These are phyloP conservation scores for Alosa sapidissima DNA, from an alignment of 2,797 vertebrate genomes.

Conservation along the genomic window DNA sequence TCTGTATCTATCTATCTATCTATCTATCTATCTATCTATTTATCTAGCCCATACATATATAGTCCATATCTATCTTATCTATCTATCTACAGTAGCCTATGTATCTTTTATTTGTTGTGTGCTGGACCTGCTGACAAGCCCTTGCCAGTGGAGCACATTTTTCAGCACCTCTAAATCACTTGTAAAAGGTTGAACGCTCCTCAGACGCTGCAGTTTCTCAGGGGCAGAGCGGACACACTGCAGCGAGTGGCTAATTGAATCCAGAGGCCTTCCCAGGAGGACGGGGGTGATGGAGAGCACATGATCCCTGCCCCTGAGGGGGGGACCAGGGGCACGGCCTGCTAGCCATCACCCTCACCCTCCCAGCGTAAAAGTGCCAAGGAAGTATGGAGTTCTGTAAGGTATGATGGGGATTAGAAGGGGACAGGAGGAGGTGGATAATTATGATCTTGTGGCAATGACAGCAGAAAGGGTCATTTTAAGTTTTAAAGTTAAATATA, in stretches of 20 bases:
- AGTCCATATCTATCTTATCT: not conserved
- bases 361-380: not conserved
- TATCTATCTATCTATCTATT: not conserved
- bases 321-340: not conserved
- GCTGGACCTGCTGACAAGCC: not conserved
- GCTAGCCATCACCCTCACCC: not conserved
- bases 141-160: conserved; percentile 34
- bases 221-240: not conserved
- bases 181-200: not conserved
- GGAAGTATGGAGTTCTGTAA: not conserved
- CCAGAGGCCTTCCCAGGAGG: not conserved
- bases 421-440: not conserved
- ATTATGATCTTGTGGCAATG: not conserved
- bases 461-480: no score
- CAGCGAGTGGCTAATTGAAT: not conserved
- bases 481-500: no score
- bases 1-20: no score
- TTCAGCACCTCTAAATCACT: conserved; percentile 10
- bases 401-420: not conserved
- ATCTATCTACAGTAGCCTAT: not conserved
- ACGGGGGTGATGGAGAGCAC: not conserved
- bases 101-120: not conserved
- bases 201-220: not conserved
- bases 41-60: no score
- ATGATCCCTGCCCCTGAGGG: not conserved